Evolutionary conservation across 1,140 invertebrate species (phyloP), one percentile per base, ranked within the genome.

Genomic region (Cydia amplana): DNA sequence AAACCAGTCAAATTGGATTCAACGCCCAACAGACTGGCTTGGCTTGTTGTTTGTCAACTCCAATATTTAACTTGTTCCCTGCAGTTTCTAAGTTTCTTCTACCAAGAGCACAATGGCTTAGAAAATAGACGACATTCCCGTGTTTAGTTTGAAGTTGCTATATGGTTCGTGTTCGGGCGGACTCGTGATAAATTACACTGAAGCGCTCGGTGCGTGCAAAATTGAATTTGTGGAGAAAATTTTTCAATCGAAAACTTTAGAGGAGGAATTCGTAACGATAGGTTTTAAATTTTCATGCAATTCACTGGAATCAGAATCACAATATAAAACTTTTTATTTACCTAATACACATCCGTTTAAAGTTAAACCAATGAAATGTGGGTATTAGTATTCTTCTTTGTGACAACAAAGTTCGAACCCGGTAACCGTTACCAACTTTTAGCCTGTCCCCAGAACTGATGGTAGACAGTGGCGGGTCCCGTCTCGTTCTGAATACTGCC

Each of bases 31-130:
- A 76, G 70, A 80, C 79, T 81, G 73, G 79, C 77, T 75, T 67
- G 28, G 16, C 64, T 67, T 70, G 74, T 78, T 83, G 81, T 85
- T 85, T 83, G 83, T 84, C 83, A 85, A 85, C 80, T 85, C 80
- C 80, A 85, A 85, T 85, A 85, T 85, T 85, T 83, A 83, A 85
- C 80, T 85, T 84, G 79, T 78, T 75, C 77, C 75, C 77, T 80
- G 79, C 81, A 82, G 79, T 83, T 79, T 46, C 77, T 63, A 83
- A 82, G 78, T 85, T 85, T 77, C 77, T 77, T 78, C 79, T 83
- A 78, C 81, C 82, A 80, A 79, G 81, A 82, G 80, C 77, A 82
- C 80, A 82, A 82, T 80, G 75, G 77, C 76, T 81, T 74, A 67
- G 55, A 67, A 79, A 77, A 79, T 70, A 70, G 65, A 70, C 65